phyloP scores from a whole-genome alignment of 2,888 invertebrate species.

The Pilophorus perplexus region DNA sequence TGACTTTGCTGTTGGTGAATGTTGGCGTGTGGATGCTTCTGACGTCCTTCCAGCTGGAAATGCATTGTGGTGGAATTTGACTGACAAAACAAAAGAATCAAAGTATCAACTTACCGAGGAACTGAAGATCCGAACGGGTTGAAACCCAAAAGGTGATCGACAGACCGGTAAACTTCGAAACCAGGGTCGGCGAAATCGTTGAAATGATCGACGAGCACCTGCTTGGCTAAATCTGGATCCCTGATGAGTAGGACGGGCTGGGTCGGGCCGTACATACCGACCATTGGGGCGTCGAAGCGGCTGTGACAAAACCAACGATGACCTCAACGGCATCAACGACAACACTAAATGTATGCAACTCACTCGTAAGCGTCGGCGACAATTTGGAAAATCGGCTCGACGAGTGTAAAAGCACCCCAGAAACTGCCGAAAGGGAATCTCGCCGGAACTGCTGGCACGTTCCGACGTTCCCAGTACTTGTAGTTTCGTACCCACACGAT shows the following conservation, averaged over 20 bases:
- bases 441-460: not conserved
- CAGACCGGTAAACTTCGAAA: not conserved
- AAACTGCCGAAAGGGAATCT: slow-evolving; percentile 8
- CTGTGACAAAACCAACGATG: not conserved
- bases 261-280: slow-evolving; percentile 3
- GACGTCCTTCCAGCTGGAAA: slow-evolving; percentile 12
- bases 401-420: not conserved
- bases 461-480: slow-evolving; percentile 9
- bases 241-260: not conserved
- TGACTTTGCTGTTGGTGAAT: slow-evolving; percentile 4
- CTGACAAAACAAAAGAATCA: not conserved
- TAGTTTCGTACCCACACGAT: slow-evolving; percentile 9
- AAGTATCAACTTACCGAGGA: not conserved
- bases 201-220: slow-evolving; percentile 1
- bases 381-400: not conserved
- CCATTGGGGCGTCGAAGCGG: not conserved
- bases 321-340: not conserved
- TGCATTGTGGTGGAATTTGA: not conserved
- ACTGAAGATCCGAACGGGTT: not conserved
- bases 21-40: not conserved
- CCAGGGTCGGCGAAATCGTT: not conserved
- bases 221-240: not conserved
- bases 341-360: not conserved
- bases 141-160: not conserved
- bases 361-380: slow-evolving; percentile 1